A percentile compares a stretch with the other conserved stretches of the same genome.
These are phyloP conservation scores for Arizona elegans DNA, from an alignment of 2,113 vertebrate species.

Conservation along the genomic window DNA sequence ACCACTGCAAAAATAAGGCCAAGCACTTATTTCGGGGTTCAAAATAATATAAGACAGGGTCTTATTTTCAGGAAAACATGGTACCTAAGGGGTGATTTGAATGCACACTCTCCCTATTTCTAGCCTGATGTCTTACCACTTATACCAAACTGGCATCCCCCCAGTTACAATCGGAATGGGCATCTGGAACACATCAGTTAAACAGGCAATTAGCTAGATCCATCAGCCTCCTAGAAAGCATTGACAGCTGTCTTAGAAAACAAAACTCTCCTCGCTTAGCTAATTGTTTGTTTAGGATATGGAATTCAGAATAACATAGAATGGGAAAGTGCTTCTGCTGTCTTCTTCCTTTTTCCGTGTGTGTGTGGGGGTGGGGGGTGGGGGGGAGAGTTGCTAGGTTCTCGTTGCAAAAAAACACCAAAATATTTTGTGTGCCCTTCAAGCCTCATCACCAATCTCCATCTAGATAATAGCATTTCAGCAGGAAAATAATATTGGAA, in stretches of 20 bases:
- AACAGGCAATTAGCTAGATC: background rate
- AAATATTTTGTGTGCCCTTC: background rate
- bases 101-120: background rate
- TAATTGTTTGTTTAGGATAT: background rate
- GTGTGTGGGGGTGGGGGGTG: background rate
- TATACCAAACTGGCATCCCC: background rate
- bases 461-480: background rate
- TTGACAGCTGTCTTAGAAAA: background rate
- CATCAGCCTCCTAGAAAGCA: background rate
- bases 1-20: too few species aligned
- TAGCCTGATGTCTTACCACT: background rate
- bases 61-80: too few species aligned
- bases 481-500: background rate
- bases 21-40: too few species aligned
- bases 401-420: background rate
- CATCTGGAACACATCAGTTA: background rate
- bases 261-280: background rate
- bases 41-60: too few species aligned
- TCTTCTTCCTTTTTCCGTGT: background rate
- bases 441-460: background rate
- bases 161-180: background rate
- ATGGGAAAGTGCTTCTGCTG: background rate
- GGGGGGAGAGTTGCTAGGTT: background rate
- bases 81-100: background rate
- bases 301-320: background rate